Evolutionary conservation across 1,140 invertebrate species (phyloP), one percentile per base, ranked within the genome.

Genomic region (Drosophila ercepeae): DNA sequence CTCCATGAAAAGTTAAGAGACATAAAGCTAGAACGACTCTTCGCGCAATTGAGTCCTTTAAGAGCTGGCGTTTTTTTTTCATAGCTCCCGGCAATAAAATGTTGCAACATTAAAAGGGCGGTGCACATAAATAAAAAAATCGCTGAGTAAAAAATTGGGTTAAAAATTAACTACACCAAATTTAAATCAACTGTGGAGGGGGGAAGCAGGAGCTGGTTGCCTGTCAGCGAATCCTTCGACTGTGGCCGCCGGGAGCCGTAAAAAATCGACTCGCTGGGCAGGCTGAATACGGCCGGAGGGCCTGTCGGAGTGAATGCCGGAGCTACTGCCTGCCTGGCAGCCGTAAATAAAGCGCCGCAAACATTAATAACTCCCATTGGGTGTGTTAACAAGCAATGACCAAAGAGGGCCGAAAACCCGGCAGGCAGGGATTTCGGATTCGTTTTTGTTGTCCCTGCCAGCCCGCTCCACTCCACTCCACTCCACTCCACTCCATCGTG

Each of bases 301-400:
- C 13, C 23, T 16, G 44, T 14, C 36, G 21, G 21, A 21, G 21
- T 36, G 50, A 13, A 25, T 60, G 61, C 14, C 50, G 36, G 59
- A n/a, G 29, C 54, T 58, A 32, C 53, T 53, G 63, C 19, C 77
- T 78, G 77, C 59, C 50, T 42, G 76, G 50, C 42, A 53, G 81
- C 81, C 75, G 76, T 84, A 86, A 86, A 86, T 86, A 86, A 86
- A 86, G 82, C 81, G 44, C 76, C 68, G 54, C 81, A 88, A 88
- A 86, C 81, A 86, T 86, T 86, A 86, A 86, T 86, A 86, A 86
- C 81, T 86, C 81, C 81, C 81, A 77, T 88, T 86, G 81, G 81
- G 81, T 86, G 81, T 86, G 81, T 86, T 86, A 86, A 86, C 81
- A 86, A 84, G 81, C 81, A 86, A 86, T 86, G 81, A 88, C 81